Conservation (phyloP, 2,888 invertebrate genomes). For the Drosophila nigricruria region DNA sequence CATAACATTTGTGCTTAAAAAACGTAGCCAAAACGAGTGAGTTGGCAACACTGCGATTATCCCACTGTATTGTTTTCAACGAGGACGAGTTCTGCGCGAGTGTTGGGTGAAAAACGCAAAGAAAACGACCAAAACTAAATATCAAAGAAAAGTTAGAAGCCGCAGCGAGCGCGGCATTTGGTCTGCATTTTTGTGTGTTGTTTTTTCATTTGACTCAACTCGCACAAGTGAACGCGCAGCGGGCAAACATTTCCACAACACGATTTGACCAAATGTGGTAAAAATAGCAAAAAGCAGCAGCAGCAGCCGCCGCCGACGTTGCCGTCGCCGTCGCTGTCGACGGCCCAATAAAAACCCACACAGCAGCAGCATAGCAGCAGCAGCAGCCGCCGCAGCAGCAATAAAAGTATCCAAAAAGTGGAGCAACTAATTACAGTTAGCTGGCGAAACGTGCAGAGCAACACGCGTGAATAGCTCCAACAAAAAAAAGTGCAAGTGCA, state of each 20-base stretch:
- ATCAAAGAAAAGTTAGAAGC: slow-evolving; percentile 16
- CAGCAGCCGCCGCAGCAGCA: slow-evolving; percentile 9
- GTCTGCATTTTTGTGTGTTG: slow-evolving; percentile 21
- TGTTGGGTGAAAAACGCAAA: slow-evolving; percentile 39
- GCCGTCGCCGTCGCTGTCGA: slow-evolving; percentile 45
- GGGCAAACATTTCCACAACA: slow-evolving; percentile 30
- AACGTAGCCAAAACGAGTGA: slow-evolving; percentile 34
- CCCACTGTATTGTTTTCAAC: slow-evolving; percentile 63
- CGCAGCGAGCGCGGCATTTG: slow-evolving; percentile 32
- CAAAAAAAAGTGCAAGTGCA: slow-evolving; percentile 59
- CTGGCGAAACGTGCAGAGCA: slow-evolving; percentile 35
- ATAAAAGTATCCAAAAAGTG: slow-evolving; percentile 39
- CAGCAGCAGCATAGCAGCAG: slow-evolving; percentile 18
- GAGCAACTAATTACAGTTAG: slow-evolving; percentile 43
- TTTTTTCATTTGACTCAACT: slow-evolving; percentile 10
- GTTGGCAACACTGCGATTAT: slow-evolving; percentile 51
- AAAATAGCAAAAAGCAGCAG: slow-evolving; percentile 69
- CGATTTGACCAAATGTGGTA: slow-evolving; percentile 75
- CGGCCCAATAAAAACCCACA: slow-evolving; percentile 60
- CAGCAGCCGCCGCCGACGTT: slow-evolving; percentile 31
- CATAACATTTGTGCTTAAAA: slow-evolving; percentile 33
- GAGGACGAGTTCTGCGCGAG: slow-evolving; percentile 61
- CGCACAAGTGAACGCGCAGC: slow-evolving; percentile 22
- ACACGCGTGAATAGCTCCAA: slow-evolving; percentile 42
- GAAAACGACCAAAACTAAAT: slow-evolving; percentile 26